Conservation (phyloP, 2,113 vertebrate genomes). For the Emydura subglobosa region DNA sequence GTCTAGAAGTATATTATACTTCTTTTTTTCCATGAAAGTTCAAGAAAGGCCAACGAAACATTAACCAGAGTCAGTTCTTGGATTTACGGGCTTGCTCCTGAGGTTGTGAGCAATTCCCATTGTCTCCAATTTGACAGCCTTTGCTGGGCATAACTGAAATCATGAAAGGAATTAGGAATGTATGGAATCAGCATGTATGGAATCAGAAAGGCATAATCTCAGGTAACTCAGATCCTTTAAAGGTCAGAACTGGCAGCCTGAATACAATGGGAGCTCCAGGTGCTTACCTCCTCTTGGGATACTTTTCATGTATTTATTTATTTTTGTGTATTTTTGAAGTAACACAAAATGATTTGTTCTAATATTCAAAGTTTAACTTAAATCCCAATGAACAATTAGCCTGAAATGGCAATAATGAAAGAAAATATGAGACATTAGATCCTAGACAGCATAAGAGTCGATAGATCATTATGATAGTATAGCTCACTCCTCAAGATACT, state of each 20-base stretch:
- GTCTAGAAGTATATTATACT: accelerated
- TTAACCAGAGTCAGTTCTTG: neutral
- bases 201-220: neutral
- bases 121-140: neutral
- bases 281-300: neutral
- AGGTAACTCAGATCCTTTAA: neutral
- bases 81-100: neutral
- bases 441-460: neutral
- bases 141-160: neutral
- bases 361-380: neutral
- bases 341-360: neutral
- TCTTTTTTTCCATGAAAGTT: too few species aligned
- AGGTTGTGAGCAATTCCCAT: neutral
- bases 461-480: neutral
- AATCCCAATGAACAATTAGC: neutral
- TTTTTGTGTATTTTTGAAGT: neutral
- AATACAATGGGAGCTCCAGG: neutral
- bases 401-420: neutral
- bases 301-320: neutral
- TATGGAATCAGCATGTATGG: neutral
- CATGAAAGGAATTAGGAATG: too few species aligned
- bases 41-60: neutral
- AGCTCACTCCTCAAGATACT: accelerated
- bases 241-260: neutral
- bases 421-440: neutral